Conservation (phyloP, 2,797 vertebrate species). For the Coluber constrictor region DNA sequence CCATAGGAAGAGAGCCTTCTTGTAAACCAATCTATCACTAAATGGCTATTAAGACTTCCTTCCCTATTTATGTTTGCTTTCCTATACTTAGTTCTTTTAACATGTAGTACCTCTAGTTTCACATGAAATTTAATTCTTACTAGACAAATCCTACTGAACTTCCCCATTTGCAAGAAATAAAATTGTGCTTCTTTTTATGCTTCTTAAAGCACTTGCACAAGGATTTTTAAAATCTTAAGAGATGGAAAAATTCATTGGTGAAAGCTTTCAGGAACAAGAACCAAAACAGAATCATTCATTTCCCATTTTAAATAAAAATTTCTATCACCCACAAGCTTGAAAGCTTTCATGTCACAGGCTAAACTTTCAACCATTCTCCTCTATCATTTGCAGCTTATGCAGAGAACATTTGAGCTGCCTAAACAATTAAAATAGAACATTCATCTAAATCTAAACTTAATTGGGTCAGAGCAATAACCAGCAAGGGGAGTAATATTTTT, state of each 20-base stretch:
- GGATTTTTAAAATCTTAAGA: neutral
- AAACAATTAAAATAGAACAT: neutral
- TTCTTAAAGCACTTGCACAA: neutral
- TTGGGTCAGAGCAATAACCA: slow-evolving; percentile 23
- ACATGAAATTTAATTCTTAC: neutral
- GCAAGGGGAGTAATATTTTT: slow-evolving; percentile 26
- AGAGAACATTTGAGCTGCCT: slow-evolving; percentile 4
- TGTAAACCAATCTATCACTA: neutral
- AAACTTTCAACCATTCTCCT: neutral
- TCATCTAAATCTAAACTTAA: slow-evolving; percentile 10
- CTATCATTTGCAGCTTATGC: neutral
- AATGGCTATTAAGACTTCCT: neutral
- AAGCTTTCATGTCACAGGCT: neutral
- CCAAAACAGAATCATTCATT: neutral
- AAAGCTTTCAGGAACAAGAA: neutral
- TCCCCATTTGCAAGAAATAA: neutral
- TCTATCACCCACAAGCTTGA: neutral
- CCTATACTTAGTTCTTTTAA: neutral
- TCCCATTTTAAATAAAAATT: neutral
- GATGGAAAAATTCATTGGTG: neutral
- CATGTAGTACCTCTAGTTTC: neutral
- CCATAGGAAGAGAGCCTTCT: neutral
- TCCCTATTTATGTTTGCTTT: neutral
- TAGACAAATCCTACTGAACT: neutral
- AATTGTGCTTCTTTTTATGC: neutral